Evolutionary conservation across 2,797 vertebrate genomes (phyloP), one percentile per base, ranked within the genome.

Genomic region (Staurois parvus): DNA sequence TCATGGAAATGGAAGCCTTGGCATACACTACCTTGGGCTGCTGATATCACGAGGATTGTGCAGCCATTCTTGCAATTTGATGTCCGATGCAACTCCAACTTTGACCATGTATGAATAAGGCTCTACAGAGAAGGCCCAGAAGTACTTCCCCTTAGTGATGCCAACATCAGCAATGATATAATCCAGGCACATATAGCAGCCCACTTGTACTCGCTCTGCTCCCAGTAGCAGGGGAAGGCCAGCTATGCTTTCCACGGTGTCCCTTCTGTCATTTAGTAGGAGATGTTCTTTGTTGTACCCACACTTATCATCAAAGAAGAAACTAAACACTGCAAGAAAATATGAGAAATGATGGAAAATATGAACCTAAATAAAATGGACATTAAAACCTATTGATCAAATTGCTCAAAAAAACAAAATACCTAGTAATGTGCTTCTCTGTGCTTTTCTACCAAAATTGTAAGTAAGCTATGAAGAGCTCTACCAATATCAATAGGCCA

Each of bases 271-370:
- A 92, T 93, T 98, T 56, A 99, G 90, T 76, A 95, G 59, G 37
- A 99, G 96, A 11, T 92, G 96, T 80, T 99, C 98, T 0, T 89
- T 92, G 77, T 96, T 99, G 92, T 97, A 99, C 74, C 98, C 98
- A 87, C 98, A 99, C 81, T 97, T 98, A 84, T 98, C 98, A 79
- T 96, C 98, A 88, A 99, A 99, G 87, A 98, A 95, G 94, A 99
- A 99, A 76, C 93, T 94, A 76, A 99, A 97, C 89, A 97, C 98
- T 99, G 91, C 12, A 59, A 67, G 10, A 26, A 30, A 59, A 59
- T 15, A 48, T 24, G 3, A 59, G 7, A 59, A 48, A 52, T 59
- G 19, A 48, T 2, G 5, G 1, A 24, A 24, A 24, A 24, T 21
- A 56, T 8, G 11, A 45, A 12, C 11, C 12, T 8, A 9, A 59